A percentile compares a stretch with the other conserved stretches of the same genome.
phyloP scores from a whole-genome alignment of 1,140 invertebrate genomes.

The Philopotamus ludificatus region DNA sequence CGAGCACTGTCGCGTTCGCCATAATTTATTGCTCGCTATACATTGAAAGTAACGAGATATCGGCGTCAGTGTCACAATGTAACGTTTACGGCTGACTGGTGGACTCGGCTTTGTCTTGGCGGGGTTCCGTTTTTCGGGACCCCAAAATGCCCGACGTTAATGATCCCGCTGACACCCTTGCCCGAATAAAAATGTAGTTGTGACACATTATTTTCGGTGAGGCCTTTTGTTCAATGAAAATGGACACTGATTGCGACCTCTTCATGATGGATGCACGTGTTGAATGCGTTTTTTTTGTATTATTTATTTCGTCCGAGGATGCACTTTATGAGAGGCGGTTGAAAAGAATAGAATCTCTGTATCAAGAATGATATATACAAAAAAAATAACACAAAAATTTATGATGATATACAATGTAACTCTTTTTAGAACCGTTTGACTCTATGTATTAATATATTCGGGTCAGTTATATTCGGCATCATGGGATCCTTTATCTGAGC shows the following conservation, averaged over 20 bases:
- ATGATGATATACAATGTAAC: no score
- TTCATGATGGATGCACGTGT: constrained; percentile 5
- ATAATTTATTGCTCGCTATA: constrained; percentile 26
- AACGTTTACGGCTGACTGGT: constrained; percentile 1
- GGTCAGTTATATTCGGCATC: no score
- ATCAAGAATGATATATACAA: no score
- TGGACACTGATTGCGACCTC: constrained; percentile 19
- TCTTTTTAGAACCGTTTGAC: no score
- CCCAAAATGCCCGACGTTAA: constrained; percentile 8
- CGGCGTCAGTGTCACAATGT: constrained; percentile 16
- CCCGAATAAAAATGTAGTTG: constrained; percentile 13
- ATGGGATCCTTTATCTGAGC: no score
- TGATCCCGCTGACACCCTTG: constrained; percentile 5
- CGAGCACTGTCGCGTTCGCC: not conserved
- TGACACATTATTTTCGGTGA: constrained; percentile 19
- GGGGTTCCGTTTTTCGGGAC: not conserved
- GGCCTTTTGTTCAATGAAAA: constrained; percentile 6
- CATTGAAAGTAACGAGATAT: constrained; percentile 36
- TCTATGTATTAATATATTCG: no score
- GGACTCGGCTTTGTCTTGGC: no score
- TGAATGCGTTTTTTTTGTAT: not conserved
- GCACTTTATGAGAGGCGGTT: not conserved
- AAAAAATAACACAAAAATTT: no score
- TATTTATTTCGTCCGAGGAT: not conserved
- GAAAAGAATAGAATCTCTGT: no score